Conservation (phyloP, 2,888 invertebrate genomes). For the Ormyrus pomaceus region DNA sequence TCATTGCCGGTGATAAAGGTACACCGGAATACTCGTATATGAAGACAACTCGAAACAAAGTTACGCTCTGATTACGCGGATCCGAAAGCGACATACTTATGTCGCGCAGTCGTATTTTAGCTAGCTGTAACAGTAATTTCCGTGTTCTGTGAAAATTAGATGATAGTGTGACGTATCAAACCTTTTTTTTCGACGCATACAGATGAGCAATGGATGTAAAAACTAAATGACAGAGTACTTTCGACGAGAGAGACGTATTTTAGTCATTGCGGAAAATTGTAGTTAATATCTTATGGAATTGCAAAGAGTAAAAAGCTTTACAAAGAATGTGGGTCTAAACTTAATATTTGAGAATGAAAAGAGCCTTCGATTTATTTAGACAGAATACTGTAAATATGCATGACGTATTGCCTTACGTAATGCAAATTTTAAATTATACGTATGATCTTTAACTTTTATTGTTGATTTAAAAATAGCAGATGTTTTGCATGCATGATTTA, state of each 20-base stretch:
- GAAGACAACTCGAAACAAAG: constrained; percentile 41
- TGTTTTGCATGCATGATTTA: no score
- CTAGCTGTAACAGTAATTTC: constrained; percentile 36
- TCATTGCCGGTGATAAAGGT: constrained; percentile 19
- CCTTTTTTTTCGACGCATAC: constrained; percentile 3
- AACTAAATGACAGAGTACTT: no score
- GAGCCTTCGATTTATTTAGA: no score
- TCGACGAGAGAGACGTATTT: no score
- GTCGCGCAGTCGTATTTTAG: constrained; percentile 21
- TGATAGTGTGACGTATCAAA: background rate
- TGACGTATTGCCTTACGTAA: no score
- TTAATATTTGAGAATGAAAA: background rate
- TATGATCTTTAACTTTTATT: no score
- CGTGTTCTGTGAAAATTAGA: constrained; percentile 25
- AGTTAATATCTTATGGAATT: no score
- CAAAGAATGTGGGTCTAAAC: background rate
- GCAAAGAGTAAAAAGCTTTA: no score
- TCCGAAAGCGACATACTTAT: constrained; percentile 52
- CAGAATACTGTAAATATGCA: no score
- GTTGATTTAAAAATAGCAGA: no score
- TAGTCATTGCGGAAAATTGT: no score
- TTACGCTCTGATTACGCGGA: constrained; percentile 52
- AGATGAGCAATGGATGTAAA: background rate
- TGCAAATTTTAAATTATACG: no score
- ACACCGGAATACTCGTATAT: background rate